A percentile compares a stretch with the other conserved stretches of the same genome.
These are phyloP conservation scores for Parnassius smintheus DNA, from an alignment of 2,888 invertebrate genomes.

Conservation along the genomic window DNA sequence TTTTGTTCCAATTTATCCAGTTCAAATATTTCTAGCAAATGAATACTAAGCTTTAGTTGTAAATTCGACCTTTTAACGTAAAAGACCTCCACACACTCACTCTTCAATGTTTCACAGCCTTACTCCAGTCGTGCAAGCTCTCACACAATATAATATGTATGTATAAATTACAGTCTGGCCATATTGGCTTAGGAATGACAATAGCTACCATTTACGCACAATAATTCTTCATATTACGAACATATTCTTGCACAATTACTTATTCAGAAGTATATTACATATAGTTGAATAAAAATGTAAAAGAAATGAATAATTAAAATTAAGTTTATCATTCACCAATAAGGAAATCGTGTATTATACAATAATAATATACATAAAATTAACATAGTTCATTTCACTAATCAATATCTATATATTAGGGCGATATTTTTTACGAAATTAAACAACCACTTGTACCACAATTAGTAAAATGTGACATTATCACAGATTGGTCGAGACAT, in stretches of 20 bases:
- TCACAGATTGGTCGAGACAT: conserved; percentile 52
- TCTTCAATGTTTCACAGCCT: conserved; percentile 74
- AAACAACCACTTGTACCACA: conserved; percentile 27
- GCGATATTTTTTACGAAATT: conserved; percentile 23
- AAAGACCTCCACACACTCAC: conserved; percentile 54
- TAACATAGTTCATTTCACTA: conserved; percentile 24
- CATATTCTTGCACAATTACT: conserved; percentile 10
- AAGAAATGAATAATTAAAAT: conserved; percentile 6
- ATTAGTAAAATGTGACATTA: conserved; percentile 41
- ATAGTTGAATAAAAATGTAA: conserved; percentile 1
- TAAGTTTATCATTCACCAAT: not conserved
- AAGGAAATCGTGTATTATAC: conserved; percentile 14
- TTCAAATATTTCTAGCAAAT: conserved; percentile 3
- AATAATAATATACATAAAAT: conserved; percentile 15
- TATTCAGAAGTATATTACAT: conserved; percentile 11
- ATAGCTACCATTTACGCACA: conserved; percentile 39
- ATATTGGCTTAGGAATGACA: conserved; percentile 68
- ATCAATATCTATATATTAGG: conserved; percentile 8
- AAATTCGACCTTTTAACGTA: conserved; percentile 33
- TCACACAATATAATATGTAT: conserved; percentile 49
- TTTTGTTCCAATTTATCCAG: conserved; percentile 26
- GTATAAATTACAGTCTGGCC: conserved; percentile 59
- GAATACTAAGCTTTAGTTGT: not conserved
- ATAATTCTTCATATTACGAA: conserved; percentile 14
- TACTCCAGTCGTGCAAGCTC: conserved; percentile 72